Base-by-base conservation (phyloP, 2,888 invertebrate genomes). In the Leptinotarsa peninsularis region DNA sequence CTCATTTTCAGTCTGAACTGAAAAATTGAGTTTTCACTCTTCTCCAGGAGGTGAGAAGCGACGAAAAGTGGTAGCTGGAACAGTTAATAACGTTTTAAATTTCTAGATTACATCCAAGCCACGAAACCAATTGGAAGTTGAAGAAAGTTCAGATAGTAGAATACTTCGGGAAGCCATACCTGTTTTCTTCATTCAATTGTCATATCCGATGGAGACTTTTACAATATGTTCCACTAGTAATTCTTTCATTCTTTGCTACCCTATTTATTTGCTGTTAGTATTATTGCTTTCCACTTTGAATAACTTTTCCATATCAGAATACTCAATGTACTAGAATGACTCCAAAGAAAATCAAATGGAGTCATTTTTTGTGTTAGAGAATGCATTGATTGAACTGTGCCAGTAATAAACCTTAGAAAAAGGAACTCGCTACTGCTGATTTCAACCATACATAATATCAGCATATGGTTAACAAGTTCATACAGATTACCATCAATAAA, bases 401-500 rank as follows among this genome's bases (percentile, higher is more conserved):
- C 13, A 52, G 10, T 52, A 15, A 52, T 52, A 14, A 10, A 52
- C 52, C 17, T 52, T 15, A 52, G 10, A 52, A 17, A 52, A 52
- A 52, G 15, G 17, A 52, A 52, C 17, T 52, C 17, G 17, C 4
- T 52, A 52, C 17, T 17, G 21, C 15, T 50, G 4, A 68, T 13
- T 14, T 7, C 50, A 49, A 68, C 49, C 13, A 7, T 68, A n/a
- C 1, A 50, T 4, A 49, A 68, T 7, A 17, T 17, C 4, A 49
- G 4, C 21, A 14, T 50, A 18, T 0, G n/a, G 15, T 50, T 68
- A 49, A 68, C 68, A 18, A 15, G n/a, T 7, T 50, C 50, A 14
- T 68, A 68, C 49, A 68, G 68, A 21, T 50, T 50, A 49, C 68
- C 68, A 68, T 68, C 68, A n/a, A 50, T 50, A 3, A 17, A 49